These are phyloP conservation scores for Bombus waltoni DNA, from an alignment of 1,140 invertebrate species.

Conservation along the genomic window DNA sequence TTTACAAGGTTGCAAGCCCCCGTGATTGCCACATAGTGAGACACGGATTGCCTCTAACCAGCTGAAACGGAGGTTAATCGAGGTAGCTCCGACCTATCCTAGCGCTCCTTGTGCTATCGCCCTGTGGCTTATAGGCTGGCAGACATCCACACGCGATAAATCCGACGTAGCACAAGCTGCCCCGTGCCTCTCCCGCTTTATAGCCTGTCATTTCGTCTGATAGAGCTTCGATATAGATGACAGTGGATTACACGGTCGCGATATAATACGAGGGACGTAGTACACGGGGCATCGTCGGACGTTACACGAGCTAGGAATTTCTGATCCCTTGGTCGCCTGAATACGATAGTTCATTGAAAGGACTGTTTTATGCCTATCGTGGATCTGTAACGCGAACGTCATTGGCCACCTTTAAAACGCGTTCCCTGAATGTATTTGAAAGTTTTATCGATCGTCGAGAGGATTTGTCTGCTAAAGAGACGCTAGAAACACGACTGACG, in stretches of 20 bases:
- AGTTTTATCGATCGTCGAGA: neutral
- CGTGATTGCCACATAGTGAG: slow-evolving; percentile 29
- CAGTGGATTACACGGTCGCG: slow-evolving; percentile 70
- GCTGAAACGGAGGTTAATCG: slow-evolving; percentile 57
- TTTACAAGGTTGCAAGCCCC: slow-evolving; percentile 24
- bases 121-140: slow-evolving; percentile 1
- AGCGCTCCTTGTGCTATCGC: neutral
- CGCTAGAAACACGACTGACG: neutral
- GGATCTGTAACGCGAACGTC: slow-evolving; percentile 1
- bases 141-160: slow-evolving; percentile 50
- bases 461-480: slow-evolving; percentile 10
- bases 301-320: slow-evolving; percentile 8
- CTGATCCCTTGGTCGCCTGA: neutral
- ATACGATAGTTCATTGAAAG: slow-evolving; percentile 1
- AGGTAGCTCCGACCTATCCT: slow-evolving; percentile 36
- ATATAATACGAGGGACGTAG: slow-evolving; percentile 24
- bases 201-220: slow-evolving; percentile 69
- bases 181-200: slow-evolving; percentile 62
- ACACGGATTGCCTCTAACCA: slow-evolving; percentile 44
- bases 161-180: slow-evolving; percentile 28
- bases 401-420: neutral
- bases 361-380: slow-evolving; percentile 7
- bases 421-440: neutral
- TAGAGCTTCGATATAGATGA: slow-evolving; percentile 68
- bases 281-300: neutral